phyloP scores from a whole-genome alignment of 2,888 invertebrate species.

The Melanostoma mellinum region DNA sequence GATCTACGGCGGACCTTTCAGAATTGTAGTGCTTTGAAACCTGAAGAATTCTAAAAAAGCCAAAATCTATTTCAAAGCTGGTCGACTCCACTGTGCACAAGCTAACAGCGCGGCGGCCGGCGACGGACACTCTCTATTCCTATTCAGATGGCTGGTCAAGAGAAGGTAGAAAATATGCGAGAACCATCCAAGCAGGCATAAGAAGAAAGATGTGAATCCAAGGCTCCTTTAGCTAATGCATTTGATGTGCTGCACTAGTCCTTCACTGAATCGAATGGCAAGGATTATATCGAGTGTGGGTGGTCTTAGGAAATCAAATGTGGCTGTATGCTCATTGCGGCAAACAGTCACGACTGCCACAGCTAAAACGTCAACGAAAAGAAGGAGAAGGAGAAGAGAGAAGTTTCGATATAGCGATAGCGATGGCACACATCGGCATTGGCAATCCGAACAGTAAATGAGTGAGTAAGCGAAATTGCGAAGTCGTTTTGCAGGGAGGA shows the following conservation, averaged over 20 bases:
- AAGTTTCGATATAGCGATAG: conserved; percentile 19
- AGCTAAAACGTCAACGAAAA: conserved; percentile 27
- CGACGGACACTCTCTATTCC: conserved; percentile 12
- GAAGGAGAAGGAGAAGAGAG: conserved; percentile 6
- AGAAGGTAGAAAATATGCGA: conserved; percentile 58
- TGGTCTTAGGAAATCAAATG: conserved; percentile 70
- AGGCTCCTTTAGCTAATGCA: conserved; percentile 67
- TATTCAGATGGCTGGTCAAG: conserved; percentile 37
- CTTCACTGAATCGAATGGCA: conserved; percentile 56
- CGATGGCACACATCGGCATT: conserved; percentile 48
- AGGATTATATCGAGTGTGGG: conserved; percentile 71
- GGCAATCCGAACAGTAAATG: conserved; percentile 63
- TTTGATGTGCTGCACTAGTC: conserved; percentile 60
- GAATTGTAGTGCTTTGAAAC: neutral
- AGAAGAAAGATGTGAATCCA: conserved; percentile 63
- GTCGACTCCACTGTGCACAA: conserved; percentile 41
- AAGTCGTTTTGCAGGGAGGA: conserved; percentile 9
- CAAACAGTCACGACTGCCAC: conserved; percentile 62
- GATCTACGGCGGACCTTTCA: too few species aligned
- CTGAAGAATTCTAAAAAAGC: neutral
- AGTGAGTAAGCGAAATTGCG: conserved; percentile 52
- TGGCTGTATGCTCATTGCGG: conserved; percentile 66
- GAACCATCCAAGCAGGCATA: conserved; percentile 57
- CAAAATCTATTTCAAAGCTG: neutral
- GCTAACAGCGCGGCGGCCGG: neutral